phyloP scores from a whole-genome alignment of 2,113 vertebrate genomes.

The Euleptes europaea region DNA sequence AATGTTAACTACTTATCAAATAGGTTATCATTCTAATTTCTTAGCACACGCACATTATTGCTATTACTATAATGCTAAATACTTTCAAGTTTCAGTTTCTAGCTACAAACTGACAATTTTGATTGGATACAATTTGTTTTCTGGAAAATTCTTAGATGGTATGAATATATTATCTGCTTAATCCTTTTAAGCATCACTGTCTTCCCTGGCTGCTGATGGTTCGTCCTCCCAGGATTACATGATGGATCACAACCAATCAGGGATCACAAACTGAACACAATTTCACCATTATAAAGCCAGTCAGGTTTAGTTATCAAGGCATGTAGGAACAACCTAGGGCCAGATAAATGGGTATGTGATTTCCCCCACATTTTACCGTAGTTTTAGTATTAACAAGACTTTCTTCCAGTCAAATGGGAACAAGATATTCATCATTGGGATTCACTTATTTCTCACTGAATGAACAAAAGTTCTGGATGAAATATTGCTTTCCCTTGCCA shows the following conservation, averaged over 20 bases:
- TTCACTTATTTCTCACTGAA: background rate
- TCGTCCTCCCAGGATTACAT: background rate
- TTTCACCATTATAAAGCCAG: background rate
- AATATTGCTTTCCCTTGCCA: background rate
- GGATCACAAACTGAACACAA: background rate
- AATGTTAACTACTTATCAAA: background rate
- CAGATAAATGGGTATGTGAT: background rate
- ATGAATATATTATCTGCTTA: background rate
- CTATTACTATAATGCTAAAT: background rate
- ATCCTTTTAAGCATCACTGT: background rate
- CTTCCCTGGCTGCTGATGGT: background rate
- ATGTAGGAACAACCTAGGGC: background rate
- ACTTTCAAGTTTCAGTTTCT: background rate
- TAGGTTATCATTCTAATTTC: background rate
- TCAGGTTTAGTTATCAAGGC: background rate
- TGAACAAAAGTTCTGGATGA: conserved; percentile 41
- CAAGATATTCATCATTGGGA: conserved; percentile 28
- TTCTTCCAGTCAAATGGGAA: conserved; percentile 29
- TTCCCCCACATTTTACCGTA: background rate
- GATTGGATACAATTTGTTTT: background rate
- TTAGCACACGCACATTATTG: background rate
- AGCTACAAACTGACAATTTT: background rate
- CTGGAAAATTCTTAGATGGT: background rate
- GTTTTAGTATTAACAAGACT: conserved; percentile 19
- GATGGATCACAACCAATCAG: background rate